A percentile compares a stretch with the other conserved stretches of the same genome.
These are phyloP conservation scores for Sinocyclocheilus maitianheensis DNA, from an alignment of 2,113 vertebrate species.

Conservation along the genomic window DNA sequence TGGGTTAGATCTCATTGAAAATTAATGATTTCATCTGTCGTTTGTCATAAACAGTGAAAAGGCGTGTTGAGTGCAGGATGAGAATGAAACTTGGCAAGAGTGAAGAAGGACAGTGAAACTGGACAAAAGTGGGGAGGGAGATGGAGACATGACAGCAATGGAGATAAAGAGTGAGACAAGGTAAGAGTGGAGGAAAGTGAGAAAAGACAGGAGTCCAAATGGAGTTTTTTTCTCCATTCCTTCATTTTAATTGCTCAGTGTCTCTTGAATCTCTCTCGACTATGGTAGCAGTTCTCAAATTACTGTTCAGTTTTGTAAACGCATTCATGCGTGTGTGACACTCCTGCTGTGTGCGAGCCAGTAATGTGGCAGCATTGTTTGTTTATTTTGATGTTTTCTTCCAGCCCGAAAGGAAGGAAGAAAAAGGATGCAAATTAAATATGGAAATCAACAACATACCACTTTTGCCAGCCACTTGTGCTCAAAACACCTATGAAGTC, in stretches of 20 bases:
- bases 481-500: not conserved
- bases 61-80: not conserved
- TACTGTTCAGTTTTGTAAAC: constrained; percentile 14
- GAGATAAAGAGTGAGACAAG: not conserved
- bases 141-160: not conserved
- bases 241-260: not conserved
- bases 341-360: not conserved
- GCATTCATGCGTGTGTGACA: not conserved
- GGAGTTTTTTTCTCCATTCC: not conserved
- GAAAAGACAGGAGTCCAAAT: not conserved
- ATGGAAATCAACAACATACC: not conserved
- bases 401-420: too few species aligned
- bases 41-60: constrained; percentile 4
- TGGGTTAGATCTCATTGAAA: not conserved
- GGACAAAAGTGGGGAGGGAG: not conserved
- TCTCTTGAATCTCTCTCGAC: not conserved
- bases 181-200: not conserved
- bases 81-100: constrained; percentile 7
- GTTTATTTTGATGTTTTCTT: not conserved
- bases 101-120: not conserved
- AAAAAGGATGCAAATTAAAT: not conserved
- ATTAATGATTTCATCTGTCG: not conserved
- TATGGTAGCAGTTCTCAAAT: not conserved
- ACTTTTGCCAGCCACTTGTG: not conserved
- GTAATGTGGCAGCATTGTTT: not conserved